Evolutionary conservation across 1,140 invertebrate species (phyloP), one percentile per base, ranked within the genome.

Genomic region (Drosophila navojoa): DNA sequence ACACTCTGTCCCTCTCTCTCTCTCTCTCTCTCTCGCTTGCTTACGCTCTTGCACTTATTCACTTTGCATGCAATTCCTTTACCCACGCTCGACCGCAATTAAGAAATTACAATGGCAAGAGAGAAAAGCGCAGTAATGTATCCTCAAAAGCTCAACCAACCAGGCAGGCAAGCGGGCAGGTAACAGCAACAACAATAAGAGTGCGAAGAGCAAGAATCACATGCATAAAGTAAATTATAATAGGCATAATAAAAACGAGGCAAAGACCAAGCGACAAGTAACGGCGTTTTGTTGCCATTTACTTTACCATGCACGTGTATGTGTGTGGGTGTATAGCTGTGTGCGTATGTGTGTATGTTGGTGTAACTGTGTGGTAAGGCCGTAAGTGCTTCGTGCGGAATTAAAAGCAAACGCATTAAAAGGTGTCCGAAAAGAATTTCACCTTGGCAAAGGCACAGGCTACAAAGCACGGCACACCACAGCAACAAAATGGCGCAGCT

Each of bases 401-500:
- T 87, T 87, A 87, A 87, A 87, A 82, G 82, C 84, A 87, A 87
- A 87, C 82, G 82, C 84, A 87, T 87, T 89, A 87, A 89, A 87
- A 89, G 82, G 79, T 86, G 82, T 69, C 82, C 84, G 89, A 87
- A 86, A 87, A 87, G 82, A 89, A 81, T 71, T 87, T 87, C 84
- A 87, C 82, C 82, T 87, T 89, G 82, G 84, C 84, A 82, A 76
- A 78, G 70, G 57, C 55, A 64, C 11, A 57, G 16, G 44, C 47
- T 19, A 72, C 42, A 66, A 25, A 13, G 54, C 38, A 57, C 47
- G 47, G 64, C 42, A 66, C 15, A 13, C 45, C 38, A 57, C 62
- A 52, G 67, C 58, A 69, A 82, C 70, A 79, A 72, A 82, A 82
- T 79, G 84, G 72, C 82, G 70, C 82, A 89, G 82, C 84, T 87